A percentile compares a stretch with the other conserved stretches of the same genome.
phyloP scores from a whole-genome alignment of 92 coral and sea anemone genomes.

The Zoanthus gigantus region DNA sequence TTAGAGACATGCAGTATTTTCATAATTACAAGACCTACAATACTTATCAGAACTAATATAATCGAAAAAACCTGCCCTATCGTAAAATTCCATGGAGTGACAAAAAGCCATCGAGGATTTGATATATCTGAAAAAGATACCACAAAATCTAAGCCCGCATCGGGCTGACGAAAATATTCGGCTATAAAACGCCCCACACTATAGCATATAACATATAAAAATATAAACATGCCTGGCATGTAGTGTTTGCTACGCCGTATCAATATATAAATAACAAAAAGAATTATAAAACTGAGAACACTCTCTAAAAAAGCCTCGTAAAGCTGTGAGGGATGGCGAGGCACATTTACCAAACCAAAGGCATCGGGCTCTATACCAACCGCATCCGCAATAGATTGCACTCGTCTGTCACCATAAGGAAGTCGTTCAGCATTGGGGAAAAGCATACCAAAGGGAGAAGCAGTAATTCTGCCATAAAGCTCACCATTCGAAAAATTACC shows the following conservation, averaged over 20 bases:
- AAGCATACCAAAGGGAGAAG: not conserved
- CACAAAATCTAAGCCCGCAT: not conserved
- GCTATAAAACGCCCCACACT: not conserved
- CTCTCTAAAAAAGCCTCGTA: slow-evolving; percentile 3
- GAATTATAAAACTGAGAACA: not conserved
- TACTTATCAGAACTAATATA: not conserved
- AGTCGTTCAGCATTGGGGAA: not conserved
- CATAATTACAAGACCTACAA: not conserved
- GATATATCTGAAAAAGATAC: not conserved
- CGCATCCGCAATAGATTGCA: not conserved
- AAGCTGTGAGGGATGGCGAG: not conserved
- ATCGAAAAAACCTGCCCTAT: not conserved
- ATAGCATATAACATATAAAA: not conserved
- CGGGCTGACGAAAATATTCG: not conserved
- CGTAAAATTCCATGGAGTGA: not conserved
- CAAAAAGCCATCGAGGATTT: not conserved
- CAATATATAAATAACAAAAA: not conserved
- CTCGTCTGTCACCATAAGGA: not conserved
- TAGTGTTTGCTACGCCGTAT: not conserved
- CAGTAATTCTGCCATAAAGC: not conserved
- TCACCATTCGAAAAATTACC: not conserved
- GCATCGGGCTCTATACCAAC: not conserved
- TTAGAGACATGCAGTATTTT: not conserved
- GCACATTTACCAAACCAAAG: not conserved
- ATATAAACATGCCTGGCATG: not conserved